Base-by-base conservation (phyloP, 2,888 invertebrate species). In the Mechanitis mazaeus region DNA sequence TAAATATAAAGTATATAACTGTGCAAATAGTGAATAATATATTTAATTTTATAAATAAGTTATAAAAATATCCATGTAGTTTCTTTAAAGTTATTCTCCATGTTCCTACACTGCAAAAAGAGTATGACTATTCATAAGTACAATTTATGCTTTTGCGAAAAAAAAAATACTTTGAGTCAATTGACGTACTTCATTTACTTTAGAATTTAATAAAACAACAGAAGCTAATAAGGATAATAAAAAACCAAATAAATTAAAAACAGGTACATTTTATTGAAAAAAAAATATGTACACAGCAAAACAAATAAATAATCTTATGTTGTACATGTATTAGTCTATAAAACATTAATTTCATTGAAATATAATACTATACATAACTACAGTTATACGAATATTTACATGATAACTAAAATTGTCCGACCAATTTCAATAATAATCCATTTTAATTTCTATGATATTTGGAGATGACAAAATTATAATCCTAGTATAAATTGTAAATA, bases 251-350 rank as follows among this genome's bases (percentile, higher is more conserved):
- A 85, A 83, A 82, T 89, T 71, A 71, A 88, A 90, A 90, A 89
- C 90, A 90, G 90, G 90, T 90, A 90, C 90, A 88, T 85, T 89
- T 89, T 88, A 89, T 89, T 89, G 88, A 88, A 88, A 89, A 88
- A 87, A 88, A 89, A 88, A 87, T 89, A 90, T 90, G 88, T 90
- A 90, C 90, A 89, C 88, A 89, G 88, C 88, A 90, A 89, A 90
- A 90, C 89, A 89, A 90, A 90, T 90, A 89, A 90, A 90, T 90
- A 90, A 89, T 89, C 89, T 90, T 90, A 90, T 85, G 70, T 87
- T 87, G 88, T 90, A 89, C 66, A 66, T 42, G 61, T 89, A 90
- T 89, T 89, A 89, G 85, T 90, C 89, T 90, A 88, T 89, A 89
- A 89, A 90, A 89, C 90, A 90, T 89, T 89, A 88, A 89, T 89